Evolutionary conservation across 2,888 invertebrate genomes (phyloP), one percentile per base, ranked within the genome.

Genomic region (Pseudanteris insignis): DNA sequence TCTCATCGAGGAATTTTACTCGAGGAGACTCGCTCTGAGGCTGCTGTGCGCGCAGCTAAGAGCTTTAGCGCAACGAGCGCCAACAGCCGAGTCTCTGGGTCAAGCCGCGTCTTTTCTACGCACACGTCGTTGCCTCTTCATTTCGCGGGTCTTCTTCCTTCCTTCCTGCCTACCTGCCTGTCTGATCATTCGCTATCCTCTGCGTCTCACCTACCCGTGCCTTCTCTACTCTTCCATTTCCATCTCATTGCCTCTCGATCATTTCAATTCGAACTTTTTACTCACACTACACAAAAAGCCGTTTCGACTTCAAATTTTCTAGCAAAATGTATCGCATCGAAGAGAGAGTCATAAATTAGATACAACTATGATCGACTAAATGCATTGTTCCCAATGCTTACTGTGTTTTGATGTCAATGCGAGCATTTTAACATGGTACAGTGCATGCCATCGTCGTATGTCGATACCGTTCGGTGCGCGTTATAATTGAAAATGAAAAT

Each of bases 1-100:
- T 47, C 72, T 68, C 70, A 71, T 69, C 72, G 73, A 78, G 78
- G 77, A 78, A 78, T 78, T 78, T 76, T 77, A 74, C 75, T 74
- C 71, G 67, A 69, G 71, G 69, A 75, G 76, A 78, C 75, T 74
- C 73, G 75, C 71, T 76, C 73, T 71, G 71, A 67, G 69, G 70
- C 72, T 70, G 32, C 9, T 40, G 66, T 67, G 67, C 55, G 63
- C 21, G 25, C 44, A 14, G 11, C 18, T 40, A 30, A 26, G 41
- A 14, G 51, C 63, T 40, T 53, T 47, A 59, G 53, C 63, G 65
- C 58, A 69, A 67, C 68, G 61, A 67, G 58, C 68, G 73, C 72
- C 72, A 71, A 67, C 69, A 68, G 66, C 65, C 67, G 67, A 75
- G 70, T 77, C 77, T 78, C 75, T 78, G 77, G 77, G 78, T 77